Evolutionary conservation across 2,113 vertebrate genomes (phyloP), one percentile per base, ranked within the genome.

Genomic region (Anhinga anhinga): DNA sequence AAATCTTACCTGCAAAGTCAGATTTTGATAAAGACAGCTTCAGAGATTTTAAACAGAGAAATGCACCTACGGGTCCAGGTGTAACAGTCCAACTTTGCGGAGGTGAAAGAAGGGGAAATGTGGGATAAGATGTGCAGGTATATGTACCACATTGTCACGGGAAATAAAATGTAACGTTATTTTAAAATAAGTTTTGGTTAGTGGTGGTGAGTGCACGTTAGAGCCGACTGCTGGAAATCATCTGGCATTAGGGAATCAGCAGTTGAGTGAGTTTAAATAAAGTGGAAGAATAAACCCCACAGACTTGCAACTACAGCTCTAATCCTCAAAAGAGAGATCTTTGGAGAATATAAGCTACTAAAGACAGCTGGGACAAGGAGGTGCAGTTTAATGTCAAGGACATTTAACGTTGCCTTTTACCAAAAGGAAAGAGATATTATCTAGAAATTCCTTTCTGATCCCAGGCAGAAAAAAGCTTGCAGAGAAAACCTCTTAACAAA

Each of bases 101-200:
- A 16, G n/a, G 20, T 16, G 38, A 44, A 18, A 52, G 82, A 69
- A 30, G 13, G 61, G 12, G 30, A 11, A 25, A 15, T 1, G 23
- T 7, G 44, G n/a, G 45, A 16, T 4, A 7, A 13, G 26, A 13
- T 1, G 9, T 7, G 58, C 32, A 32, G 67, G 26, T 3, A 5
- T 6, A 40, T 21, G 38, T 0, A 10, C 32, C 19, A 6, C 25
- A 0, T 1, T 5, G 21, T 1, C 38, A 3, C 0, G 3, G 42
- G 78, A 21, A 36, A 42, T 0, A 18, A 58, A 73, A 32, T 0
- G 1, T 1, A 5, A 11, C 1, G 3, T 13, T 23, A 44, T 50
- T 74, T 18, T 15, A 10, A 21, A 70, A 7, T 10, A 40, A 11
- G 40, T 13, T 38, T 27, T 15, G 53, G 32, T 3, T 38, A 29